A percentile compares a stretch with the other conserved stretches of the same genome.
Conservation (phyloP, 2,888 invertebrate species). For the Pachydiplax longipennis region DNA sequence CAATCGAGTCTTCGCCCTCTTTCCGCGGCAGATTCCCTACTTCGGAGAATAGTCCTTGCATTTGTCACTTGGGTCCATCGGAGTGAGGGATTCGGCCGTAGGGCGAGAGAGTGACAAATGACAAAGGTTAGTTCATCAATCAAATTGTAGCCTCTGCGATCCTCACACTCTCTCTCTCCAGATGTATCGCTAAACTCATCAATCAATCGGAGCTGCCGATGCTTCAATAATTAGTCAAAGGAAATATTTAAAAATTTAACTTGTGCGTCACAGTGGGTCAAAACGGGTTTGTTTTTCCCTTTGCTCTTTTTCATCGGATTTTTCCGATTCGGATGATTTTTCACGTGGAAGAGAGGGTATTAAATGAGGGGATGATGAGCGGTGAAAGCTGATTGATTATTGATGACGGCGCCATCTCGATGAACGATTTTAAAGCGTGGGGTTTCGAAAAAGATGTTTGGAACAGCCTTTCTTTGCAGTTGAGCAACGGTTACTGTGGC, state of each 20-base stretch:
- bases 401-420: neutral
- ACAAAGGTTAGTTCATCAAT: slow-evolving; percentile 39
- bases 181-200: slow-evolving; percentile 15
- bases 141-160: neutral
- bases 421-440: no score
- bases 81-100: neutral
- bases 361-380: neutral
- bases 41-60: neutral
- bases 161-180: neutral
- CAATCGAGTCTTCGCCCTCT: neutral
- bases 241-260: neutral
- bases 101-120: neutral
- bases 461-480: no score
- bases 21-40: neutral
- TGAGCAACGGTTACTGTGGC: no score
- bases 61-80: slow-evolving; percentile 30
- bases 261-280: neutral
- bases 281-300: neutral
- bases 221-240: neutral
- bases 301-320: neutral
- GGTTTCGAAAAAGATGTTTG: no score
- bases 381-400: neutral
- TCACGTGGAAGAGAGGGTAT: neutral
- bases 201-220: slow-evolving; percentile 2
- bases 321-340: neutral